phyloP scores from a whole-genome alignment of 2,797 vertebrate species.

The Gallinago nigripennis region DNA sequence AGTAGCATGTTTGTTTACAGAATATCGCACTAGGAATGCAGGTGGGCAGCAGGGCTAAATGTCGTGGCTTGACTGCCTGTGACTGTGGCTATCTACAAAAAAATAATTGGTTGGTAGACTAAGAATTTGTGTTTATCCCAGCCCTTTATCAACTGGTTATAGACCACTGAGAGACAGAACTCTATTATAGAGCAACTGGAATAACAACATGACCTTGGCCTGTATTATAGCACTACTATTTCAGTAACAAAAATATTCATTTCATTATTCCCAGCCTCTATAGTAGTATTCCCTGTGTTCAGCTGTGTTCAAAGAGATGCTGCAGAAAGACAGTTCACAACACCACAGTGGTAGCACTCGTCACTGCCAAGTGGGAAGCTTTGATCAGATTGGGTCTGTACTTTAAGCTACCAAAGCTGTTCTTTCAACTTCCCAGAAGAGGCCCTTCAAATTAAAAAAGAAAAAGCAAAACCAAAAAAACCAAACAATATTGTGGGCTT shows the following conservation, averaged over 20 bases:
- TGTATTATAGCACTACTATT: neutral
- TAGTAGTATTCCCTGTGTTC: neutral
- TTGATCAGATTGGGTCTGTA: neutral
- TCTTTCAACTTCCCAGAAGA: neutral
- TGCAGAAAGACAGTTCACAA: neutral
- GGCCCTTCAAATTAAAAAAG: neutral
- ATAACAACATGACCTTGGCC: neutral
- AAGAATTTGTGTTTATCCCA: neutral
- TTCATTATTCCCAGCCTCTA: neutral
- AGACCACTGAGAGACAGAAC: neutral
- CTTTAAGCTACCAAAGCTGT: neutral
- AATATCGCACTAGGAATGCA: neutral
- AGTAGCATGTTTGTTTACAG: neutral
- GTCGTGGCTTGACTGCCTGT: neutral
- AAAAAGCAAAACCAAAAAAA: neutral
- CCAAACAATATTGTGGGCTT: neutral
- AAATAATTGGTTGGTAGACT: neutral
- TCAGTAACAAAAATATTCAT: neutral
- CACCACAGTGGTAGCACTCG: accelerated
- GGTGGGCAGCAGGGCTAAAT: neutral
- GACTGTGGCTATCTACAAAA: neutral
- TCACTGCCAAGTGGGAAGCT: neutral
- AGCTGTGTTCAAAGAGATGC: neutral
- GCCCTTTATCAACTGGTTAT: neutral
- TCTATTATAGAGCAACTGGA: neutral